Evolutionary conservation across 53 echinoderm and acorn worm genomes (phyloP).

Genomic region (Holothuria scabra): DNA sequence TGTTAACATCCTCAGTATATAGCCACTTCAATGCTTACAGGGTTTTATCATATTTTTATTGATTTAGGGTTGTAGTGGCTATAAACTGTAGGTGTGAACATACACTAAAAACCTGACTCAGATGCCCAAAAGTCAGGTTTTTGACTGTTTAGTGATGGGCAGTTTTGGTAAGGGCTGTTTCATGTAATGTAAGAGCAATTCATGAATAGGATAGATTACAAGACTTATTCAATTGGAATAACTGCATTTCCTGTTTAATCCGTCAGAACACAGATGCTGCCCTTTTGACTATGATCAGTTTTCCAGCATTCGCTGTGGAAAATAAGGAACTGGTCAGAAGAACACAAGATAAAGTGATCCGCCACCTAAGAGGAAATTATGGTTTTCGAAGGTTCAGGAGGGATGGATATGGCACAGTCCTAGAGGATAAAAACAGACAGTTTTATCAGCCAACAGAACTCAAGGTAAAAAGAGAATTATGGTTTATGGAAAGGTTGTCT

Average conservation of each 20-base stretch:
- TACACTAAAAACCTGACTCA: too few species aligned
- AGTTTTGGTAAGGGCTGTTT: too few species aligned
- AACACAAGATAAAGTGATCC: conserved; percentile 80
- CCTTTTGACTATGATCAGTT: conserved; percentile 79
- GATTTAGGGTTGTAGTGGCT: too few species aligned
- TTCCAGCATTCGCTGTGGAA: conserved; percentile 95
- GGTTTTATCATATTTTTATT: too few species aligned
- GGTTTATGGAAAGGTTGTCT: neutral
- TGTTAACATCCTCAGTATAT: too few species aligned
- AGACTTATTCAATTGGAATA: neutral
- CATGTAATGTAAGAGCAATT: too few species aligned
- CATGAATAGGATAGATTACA: neutral
- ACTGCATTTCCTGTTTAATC: too few species aligned
- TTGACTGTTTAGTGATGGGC: too few species aligned
- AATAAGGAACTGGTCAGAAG: conserved; percentile 51
- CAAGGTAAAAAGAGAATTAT: conserved; percentile 62
- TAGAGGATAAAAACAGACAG: conserved; percentile 88
- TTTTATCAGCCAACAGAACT: conserved; percentile 97
- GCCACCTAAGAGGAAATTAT: conserved; percentile 80
- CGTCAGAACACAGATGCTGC: conserved; percentile 97
- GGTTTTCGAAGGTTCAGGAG: conserved; percentile 89
- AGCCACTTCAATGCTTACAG: too few species aligned
- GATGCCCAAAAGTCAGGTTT: too few species aligned
- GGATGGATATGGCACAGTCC: conserved; percentile 88
- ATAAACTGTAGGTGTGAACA: too few species aligned